These are phyloP conservation scores for Ophion ventricosus DNA, from an alignment of 2,888 invertebrate genomes.

Conservation along the genomic window DNA sequence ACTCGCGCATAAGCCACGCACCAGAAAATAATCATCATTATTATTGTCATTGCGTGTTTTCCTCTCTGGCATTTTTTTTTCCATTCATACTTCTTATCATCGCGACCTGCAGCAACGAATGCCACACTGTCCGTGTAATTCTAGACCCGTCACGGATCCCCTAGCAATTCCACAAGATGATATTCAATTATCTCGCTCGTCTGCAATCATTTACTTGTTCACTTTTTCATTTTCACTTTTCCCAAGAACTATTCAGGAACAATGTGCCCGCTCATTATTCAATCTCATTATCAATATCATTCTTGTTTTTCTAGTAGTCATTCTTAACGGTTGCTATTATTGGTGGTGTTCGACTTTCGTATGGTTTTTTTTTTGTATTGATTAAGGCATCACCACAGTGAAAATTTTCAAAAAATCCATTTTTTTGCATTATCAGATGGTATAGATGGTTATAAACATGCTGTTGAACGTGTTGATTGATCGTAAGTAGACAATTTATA, in stretches of 20 bases:
- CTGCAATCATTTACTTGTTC: not conserved
- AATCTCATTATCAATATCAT: not conserved
- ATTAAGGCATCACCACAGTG: too few relatives aligned
- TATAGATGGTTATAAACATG: too few relatives aligned
- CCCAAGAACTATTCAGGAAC: not conserved
- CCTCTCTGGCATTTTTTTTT: not conserved
- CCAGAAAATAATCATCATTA: not conserved
- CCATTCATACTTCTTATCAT: not conserved
- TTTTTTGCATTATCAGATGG: too few relatives aligned
- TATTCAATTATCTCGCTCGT: slow-evolving; percentile 32
- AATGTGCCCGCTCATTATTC: not conserved
- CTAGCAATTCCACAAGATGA: slow-evolving; percentile 30
- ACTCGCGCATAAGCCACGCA: not conserved
- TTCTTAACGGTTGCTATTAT: too few relatives aligned
- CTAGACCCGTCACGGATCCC: slow-evolving; percentile 26
- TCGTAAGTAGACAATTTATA: too few relatives aligned
- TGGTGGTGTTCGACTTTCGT: too few relatives aligned
- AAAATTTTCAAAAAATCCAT: too few relatives aligned
- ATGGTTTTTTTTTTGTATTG: too few relatives aligned
- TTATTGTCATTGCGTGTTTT: slow-evolving; percentile 1
- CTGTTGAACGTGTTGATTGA: too few relatives aligned
- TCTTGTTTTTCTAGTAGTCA: too few relatives aligned
- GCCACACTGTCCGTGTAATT: slow-evolving; percentile 18
- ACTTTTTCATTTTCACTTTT: not conserved
- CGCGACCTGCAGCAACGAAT: not conserved